Conservation (phyloP, 1,140 invertebrate genomes). For the Aphaenogaster rudis region DNA sequence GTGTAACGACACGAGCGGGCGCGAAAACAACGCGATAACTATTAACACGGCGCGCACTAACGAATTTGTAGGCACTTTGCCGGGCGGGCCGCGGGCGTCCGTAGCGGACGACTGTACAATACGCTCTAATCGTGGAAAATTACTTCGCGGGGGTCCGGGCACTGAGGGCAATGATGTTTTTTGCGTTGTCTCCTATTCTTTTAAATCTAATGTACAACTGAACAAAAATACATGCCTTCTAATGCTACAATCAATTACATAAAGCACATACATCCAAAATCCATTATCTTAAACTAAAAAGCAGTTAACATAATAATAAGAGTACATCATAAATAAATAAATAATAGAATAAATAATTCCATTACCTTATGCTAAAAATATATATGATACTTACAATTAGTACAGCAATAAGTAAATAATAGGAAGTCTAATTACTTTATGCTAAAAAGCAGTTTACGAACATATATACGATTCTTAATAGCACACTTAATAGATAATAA, state of each 20-base stretch:
- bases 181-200: constrained; percentile 50
- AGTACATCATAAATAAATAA: background rate
- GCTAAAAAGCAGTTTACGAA: background rate
- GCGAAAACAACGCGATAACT: too few species aligned
- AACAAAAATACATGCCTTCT: constrained; percentile 31
- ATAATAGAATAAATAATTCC: background rate
- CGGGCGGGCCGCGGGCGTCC: too few species aligned
- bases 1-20: too few species aligned
- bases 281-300: background rate
- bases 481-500: background rate
- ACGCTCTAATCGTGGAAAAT: too few species aligned
- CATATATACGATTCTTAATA: background rate
- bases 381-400: background rate
- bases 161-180: background rate
- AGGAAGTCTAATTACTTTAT: background rate
- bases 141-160: too few species aligned
- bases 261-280: constrained; percentile 31
- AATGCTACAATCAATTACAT: constrained; percentile 43
- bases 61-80: too few species aligned
- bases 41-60: too few species aligned
- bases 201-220: constrained; percentile 33
- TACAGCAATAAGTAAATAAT: background rate
- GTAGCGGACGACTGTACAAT: too few species aligned
- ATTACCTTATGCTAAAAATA: background rate
- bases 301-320: background rate